These are phyloP conservation scores for Leptinotarsa texana DNA, from an alignment of 1,140 invertebrate genomes.

Conservation along the genomic window DNA sequence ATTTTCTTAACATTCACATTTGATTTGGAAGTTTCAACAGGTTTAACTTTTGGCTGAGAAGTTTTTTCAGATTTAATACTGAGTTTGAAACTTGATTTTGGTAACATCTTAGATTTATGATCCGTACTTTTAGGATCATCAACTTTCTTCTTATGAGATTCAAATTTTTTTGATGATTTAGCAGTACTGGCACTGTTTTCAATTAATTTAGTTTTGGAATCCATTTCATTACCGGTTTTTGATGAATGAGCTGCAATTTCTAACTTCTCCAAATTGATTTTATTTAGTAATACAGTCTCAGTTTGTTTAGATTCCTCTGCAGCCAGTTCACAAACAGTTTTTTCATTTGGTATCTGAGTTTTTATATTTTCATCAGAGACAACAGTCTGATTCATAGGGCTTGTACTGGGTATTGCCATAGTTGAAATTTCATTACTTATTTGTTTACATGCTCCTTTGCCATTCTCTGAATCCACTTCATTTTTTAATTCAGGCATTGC, in stretches of 20 bases:
- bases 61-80: conserved; percentile 11
- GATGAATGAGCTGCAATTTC: too few relatives aligned
- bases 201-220: not conserved
- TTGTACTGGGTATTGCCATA: too few relatives aligned
- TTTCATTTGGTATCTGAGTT: too few relatives aligned
- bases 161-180: conserved; percentile 50
- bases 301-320: not conserved
- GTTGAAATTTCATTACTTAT: too few relatives aligned
- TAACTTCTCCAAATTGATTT: too few relatives aligned
- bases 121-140: not conserved
- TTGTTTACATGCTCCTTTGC: too few relatives aligned
- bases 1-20: conserved; percentile 10
- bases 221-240: not conserved
- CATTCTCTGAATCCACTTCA: not conserved
- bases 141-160: conserved; percentile 7
- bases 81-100: conserved; percentile 7
- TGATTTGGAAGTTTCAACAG: not conserved
- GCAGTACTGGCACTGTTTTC: not conserved
- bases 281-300: too few relatives aligned
- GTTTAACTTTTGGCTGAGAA: conserved; percentile 2
- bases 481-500: not conserved
- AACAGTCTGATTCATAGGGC: too few relatives aligned
- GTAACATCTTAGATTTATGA: not conserved
- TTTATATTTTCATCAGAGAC: too few relatives aligned
- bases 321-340: too few relatives aligned